phyloP scores from a whole-genome alignment of 2,113 vertebrate genomes.

The Herpailurus yagouaroundi region DNA sequence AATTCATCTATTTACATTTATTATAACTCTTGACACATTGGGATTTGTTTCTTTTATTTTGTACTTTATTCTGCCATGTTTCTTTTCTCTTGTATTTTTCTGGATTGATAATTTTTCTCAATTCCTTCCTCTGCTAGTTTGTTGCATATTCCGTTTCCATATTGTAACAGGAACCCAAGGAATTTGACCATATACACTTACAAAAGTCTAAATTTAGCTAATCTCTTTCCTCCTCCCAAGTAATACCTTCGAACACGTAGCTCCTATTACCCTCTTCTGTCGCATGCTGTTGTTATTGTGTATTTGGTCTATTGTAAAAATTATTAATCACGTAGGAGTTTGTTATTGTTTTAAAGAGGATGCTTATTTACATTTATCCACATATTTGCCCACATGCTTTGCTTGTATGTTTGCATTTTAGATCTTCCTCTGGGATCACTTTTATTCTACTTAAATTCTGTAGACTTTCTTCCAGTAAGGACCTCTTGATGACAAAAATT shows the following conservation, averaged over 20 bases:
- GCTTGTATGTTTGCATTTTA: background rate
- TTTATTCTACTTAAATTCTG: background rate
- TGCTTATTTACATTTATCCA: background rate
- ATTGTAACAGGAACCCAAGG: background rate
- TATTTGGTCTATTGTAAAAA: background rate
- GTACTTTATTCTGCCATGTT: background rate
- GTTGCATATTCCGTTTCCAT: background rate
- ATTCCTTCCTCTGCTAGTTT: background rate
- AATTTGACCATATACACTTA: background rate
- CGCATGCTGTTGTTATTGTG: background rate
- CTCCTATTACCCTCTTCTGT: background rate
- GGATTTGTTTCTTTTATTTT: background rate
- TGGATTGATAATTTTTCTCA: background rate
- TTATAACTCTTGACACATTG: background rate
- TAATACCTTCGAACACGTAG: background rate
- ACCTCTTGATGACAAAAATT: background rate
- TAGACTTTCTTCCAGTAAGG: background rate
- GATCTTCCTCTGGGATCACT: background rate
- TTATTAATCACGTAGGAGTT: background rate
- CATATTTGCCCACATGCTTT: background rate
- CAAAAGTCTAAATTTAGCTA: background rate
- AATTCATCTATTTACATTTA: background rate
- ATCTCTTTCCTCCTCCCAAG: background rate
- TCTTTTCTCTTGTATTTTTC: background rate
- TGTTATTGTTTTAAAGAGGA: background rate